phyloP scores from a whole-genome alignment of 2,888 invertebrate species.

The Tenthredo amoena region DNA sequence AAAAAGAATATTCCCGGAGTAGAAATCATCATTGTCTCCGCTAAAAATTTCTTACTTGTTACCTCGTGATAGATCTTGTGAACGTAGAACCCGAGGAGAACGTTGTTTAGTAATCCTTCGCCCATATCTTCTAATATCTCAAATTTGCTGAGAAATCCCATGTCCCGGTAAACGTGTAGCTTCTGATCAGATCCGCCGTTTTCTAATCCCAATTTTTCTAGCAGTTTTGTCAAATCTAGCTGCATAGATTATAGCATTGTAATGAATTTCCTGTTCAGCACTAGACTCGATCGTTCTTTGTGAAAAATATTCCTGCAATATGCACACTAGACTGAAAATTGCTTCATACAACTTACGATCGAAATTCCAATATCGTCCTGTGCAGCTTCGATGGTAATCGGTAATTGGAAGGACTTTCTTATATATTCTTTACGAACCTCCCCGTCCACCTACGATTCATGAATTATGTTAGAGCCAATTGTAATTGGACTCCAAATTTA shows the following conservation, averaged over 20 bases:
- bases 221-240: not conserved
- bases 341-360: constrained; percentile 54
- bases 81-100: constrained; percentile 65
- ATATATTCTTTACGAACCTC: not conserved
- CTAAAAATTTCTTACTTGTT: not conserved
- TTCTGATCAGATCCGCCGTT: constrained; percentile 22
- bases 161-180: constrained; percentile 63
- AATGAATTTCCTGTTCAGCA: constrained; percentile 20
- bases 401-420: not conserved
- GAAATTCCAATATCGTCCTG: not conserved
- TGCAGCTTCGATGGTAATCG: not conserved
- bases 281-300: not conserved
- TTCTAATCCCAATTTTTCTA: not conserved
- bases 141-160: constrained; percentile 54
- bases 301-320: not conserved
- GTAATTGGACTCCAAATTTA: not conserved
- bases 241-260: not conserved
- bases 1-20: not conserved
- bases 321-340: not conserved
- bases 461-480: not conserved
- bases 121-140: too few species aligned
- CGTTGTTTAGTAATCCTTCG: constrained; percentile 61
- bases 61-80: constrained; percentile 65
- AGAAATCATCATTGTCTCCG: not conserved
- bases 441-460: not conserved